Evolutionary conservation across 2,113 vertebrate genomes (phyloP), one percentile per base, ranked within the genome.

Genomic region (Mesitornis unicolor): DNA sequence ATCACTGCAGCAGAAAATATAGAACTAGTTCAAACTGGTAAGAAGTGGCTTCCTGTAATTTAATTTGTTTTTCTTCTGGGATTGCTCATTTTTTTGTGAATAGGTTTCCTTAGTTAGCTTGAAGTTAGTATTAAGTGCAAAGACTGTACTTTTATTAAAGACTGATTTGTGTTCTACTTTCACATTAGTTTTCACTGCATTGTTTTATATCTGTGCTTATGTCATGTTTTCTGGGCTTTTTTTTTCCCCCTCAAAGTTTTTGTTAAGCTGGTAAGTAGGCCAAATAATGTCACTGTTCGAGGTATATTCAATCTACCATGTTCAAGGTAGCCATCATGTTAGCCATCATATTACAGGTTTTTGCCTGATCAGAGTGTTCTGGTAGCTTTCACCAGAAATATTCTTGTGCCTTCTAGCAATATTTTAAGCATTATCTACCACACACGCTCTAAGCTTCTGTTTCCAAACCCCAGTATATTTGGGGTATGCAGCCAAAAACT

Each of bases 1-100:
- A 89, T 95, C 87, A 71, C 70, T 95, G 95, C 70, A 95, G 89
- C 77, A 89, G 74, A 95, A 94, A 82, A 84, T 22, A 74, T 7
- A 79, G 19, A 96, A 79, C 81, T 81, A 90, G 71, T 78, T 80
- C 67, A 92, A 96, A 91, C 84, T 7, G 7, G 69, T 84, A 74
- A 90, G 59, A 94, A 89, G 36, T 45, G 16, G 7, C 10, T 81
- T 87, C 13, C 61, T 84, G 67, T 76, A 73, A 93, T 92, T 74
- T 70, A 80, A 86, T 92, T 84, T 86, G 38, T 11, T 91, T 95
- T 89, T 91, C 57, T 81, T 84, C 57, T 48, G 59, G 29, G 80
- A 86, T 80, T 78, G 36, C 31, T 67, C 20, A 28, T 81, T 83
- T 83, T 79, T 92, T 74, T 14, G 80, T 61, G 68, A 93, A 65